phyloP scores from a whole-genome alignment of 2,113 vertebrate species.

The Bos taurus region DNA sequence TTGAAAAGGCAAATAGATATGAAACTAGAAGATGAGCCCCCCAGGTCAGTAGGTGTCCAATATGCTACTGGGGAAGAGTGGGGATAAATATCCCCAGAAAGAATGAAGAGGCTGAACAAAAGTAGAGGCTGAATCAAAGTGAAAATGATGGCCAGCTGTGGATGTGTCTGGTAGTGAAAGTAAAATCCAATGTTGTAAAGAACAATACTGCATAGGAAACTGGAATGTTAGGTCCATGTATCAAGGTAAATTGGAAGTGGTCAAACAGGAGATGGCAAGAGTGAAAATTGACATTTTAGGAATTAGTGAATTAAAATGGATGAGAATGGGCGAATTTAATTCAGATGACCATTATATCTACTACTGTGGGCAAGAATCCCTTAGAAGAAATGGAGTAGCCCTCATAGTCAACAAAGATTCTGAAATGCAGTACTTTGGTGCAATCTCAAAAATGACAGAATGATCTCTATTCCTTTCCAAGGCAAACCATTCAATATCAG shows the following conservation, averaged over 20 bases:
- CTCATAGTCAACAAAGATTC: background rate
- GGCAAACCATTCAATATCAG: background rate
- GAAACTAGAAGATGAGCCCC: background rate
- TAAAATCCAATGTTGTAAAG: background rate
- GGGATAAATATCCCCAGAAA: background rate
- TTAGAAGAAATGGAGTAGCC: background rate
- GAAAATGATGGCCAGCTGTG: background rate
- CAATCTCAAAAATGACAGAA: background rate
- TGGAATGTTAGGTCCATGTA: background rate
- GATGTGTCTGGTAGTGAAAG: background rate
- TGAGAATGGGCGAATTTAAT: background rate
- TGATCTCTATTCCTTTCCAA: background rate
- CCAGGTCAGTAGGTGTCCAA: background rate
- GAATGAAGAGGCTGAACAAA: background rate
- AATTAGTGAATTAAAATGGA: background rate
- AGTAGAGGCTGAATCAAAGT: background rate
- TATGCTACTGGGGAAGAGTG: background rate
- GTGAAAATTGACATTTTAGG: background rate
- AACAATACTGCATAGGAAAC: background rate
- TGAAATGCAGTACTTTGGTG: background rate
- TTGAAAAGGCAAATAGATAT: background rate
- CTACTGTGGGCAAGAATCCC: background rate
- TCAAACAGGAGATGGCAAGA: background rate
- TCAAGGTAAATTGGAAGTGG: background rate
- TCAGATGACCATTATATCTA: background rate